Base-by-base conservation (phyloP, 2,888 invertebrate genomes). In the Sthenelais limicola region DNA sequence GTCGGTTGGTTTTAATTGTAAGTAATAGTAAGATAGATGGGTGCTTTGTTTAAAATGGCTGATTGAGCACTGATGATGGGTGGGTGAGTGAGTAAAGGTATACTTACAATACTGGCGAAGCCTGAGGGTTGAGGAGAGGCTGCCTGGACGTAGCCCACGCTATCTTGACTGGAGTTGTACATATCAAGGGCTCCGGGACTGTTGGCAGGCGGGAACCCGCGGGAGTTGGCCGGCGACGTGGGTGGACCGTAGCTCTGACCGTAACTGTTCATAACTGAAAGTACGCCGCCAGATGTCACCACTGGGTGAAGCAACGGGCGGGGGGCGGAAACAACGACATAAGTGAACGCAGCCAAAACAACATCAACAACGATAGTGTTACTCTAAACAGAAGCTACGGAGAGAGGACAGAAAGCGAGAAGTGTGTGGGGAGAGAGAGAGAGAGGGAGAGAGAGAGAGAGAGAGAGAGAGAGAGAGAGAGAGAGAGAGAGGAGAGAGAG, bases 81-180 rank as follows among this genome's bases (percentile, higher is more conserved):
- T n/a, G n/a, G n/a, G n/a, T n/a, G n/a, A n/a, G n/a, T n/a, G n/a
- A n/a, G n/a, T n/a, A n/a, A n/a, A n/a, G n/a, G n/a, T n/a, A n/a
- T 52, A 71, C 77, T 74, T 70, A 77, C 77, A 49, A 77, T 74
- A 51, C 72, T 95, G 83, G 94, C 93, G 90, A 96, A 96, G 86
- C 95, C 95, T 86, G 96, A 94, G 83, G 97, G 97, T 90, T 97
- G 97, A 85, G 97, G 97, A 90, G 96, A 96, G 83, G 97, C 91
- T 84, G 97, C 95, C 91, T 97, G 97, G 88, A 97, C 96, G 90
- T 97, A 97, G 88, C 96, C 95, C 82, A 94, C 94, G 87, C 93
- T 94, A 87, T 95, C 95, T 80, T 83, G 83, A 83, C 93, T 94
- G 85, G 94, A 94, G 66, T 72, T 94, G 91, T 96, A 96, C 91